phyloP scores from a whole-genome alignment of 2,888 invertebrate species.

The Scaptomyza parva region DNA sequence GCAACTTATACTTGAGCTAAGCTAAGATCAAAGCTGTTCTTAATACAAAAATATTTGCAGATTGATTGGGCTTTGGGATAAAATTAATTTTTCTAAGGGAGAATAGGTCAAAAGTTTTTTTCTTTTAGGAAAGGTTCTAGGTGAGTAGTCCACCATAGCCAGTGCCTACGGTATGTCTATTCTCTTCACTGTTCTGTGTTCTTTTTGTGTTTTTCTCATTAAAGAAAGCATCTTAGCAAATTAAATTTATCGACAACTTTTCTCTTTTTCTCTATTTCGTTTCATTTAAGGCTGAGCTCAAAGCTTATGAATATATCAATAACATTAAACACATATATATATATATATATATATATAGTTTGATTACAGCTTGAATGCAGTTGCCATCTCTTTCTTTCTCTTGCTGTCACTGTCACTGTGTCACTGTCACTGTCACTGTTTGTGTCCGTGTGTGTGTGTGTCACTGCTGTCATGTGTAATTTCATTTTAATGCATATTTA shows the following conservation, averaged over 20 bases:
- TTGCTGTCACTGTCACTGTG: neutral
- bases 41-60: neutral
- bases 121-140: no score
- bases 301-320: neutral
- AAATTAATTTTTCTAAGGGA: no score
- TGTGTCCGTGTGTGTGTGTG: no score
- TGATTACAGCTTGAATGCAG: slow-evolving; percentile 2
- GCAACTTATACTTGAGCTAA: neutral
- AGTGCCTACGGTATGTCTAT: no score
- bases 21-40: slow-evolving; percentile 6
- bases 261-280: neutral
- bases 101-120: no score
- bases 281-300: neutral
- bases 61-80: no score
- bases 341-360: neutral
- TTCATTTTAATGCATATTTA: slow-evolving; percentile 57
- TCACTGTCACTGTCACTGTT: neutral
- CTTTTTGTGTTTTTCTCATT: no score
- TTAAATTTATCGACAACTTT: neutral
- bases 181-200: no score
- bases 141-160: no score
- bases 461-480: slow-evolving; percentile 43
- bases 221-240: neutral
- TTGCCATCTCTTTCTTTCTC: neutral
- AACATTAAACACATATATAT: neutral